Percentiles rank a stretch among this genome's conserved stretches.
phyloP scores from a whole-genome alignment of 2,113 vertebrate species.

The Chaetura pelagica region DNA sequence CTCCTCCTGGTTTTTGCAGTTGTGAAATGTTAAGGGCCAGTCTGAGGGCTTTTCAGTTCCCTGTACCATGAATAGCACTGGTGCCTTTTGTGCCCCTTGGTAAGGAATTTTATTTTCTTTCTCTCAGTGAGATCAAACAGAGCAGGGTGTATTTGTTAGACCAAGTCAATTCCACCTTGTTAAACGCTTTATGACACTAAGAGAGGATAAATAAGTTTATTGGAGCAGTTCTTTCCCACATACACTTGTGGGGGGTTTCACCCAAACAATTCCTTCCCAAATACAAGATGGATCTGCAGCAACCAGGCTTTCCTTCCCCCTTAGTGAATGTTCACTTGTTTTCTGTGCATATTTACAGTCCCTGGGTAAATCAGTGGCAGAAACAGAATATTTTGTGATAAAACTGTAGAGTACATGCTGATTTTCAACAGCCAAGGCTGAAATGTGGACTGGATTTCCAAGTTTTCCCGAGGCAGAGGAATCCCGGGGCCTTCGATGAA shows the following conservation, averaged over 20 bases:
- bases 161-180: background rate
- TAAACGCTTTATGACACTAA: background rate
- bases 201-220: background rate
- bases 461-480: background rate
- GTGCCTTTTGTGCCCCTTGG: background rate
- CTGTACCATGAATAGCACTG: background rate
- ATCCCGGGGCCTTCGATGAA: background rate
- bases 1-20: background rate
- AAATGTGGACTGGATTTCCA: background rate
- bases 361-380: background rate
- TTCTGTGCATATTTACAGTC: background rate
- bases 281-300: background rate
- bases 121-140: background rate
- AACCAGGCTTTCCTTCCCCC: background rate
- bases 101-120: background rate
- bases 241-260: fast-evolving
- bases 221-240: background rate
- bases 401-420: fast-evolving
- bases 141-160: background rate
- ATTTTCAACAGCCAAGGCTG: background rate
- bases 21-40: background rate
- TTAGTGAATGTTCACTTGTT: background rate
- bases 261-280: background rate
- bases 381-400: background rate
- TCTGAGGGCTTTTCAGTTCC: background rate